Evolutionary conservation across 2,113 vertebrate genomes (phyloP).

Genomic region (Nothobranchius kuhntae): DNA sequence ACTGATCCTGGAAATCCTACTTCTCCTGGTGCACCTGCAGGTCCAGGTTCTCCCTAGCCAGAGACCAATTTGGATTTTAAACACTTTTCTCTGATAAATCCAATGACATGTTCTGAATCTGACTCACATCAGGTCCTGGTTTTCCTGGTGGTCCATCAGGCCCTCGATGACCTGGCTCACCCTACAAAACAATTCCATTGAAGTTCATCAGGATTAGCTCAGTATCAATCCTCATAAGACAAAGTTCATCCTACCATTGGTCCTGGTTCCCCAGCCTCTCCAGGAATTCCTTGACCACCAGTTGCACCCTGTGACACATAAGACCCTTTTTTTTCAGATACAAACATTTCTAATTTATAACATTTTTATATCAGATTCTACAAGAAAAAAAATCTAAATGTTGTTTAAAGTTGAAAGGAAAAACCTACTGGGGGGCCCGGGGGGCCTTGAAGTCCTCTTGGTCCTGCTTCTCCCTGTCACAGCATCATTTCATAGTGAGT

Average conservation of each 20-base stretch:
- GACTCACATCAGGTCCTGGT: conserved; percentile 90
- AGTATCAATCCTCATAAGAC: not conserved
- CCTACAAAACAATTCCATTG: conserved; percentile 71
- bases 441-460: conserved; percentile 88
- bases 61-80: not conserved
- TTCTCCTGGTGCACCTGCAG: conserved; percentile 86
- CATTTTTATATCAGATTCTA: not conserved
- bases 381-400: not conserved
- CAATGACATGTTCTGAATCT: not conserved
- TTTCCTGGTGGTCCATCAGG: conserved; percentile 92
- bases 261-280: conserved; percentile 90
- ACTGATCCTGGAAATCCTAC: conserved; percentile 88
- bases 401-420: too few species aligned
- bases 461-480: conserved; percentile 89
- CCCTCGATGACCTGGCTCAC: conserved; percentile 86
- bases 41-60: conserved; percentile 87
- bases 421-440: conserved; percentile 85
- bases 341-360: too few species aligned
- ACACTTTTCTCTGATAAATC: not conserved
- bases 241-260: conserved; percentile 80
- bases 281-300: conserved; percentile 88
- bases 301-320: conserved; percentile 79
- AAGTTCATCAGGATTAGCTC: not conserved
- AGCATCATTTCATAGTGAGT: not conserved
- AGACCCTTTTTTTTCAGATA: not conserved